phyloP scores from a whole-genome alignment of 2,888 invertebrate species.

The Erannis defoliaria region DNA sequence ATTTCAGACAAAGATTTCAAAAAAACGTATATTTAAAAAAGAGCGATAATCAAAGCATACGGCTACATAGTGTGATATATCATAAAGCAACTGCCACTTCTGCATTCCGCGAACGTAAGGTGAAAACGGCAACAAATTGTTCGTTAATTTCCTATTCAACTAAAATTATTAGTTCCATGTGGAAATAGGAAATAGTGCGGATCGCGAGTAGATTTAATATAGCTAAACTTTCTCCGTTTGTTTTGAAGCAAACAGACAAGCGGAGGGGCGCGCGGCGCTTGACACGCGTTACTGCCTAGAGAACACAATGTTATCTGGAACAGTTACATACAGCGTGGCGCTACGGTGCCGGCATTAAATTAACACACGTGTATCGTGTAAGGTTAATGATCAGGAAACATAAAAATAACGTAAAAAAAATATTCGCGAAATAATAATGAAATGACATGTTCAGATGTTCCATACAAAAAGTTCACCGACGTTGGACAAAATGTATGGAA shows the following conservation, averaged over 20 bases:
- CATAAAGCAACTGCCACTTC: constrained; percentile 32
- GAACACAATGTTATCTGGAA: background rate
- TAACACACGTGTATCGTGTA: too few species aligned
- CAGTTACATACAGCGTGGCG: background rate
- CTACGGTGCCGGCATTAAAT: too few species aligned
- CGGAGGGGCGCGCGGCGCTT: constrained; percentile 52
- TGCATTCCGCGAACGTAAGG: constrained; percentile 31
- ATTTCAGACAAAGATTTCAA: too few species aligned
- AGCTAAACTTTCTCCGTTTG: constrained; percentile 79
- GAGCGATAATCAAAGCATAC: background rate
- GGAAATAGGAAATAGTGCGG: constrained; percentile 74
- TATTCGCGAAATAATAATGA: too few species aligned
- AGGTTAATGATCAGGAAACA: too few species aligned
- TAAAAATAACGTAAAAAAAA: too few species aligned
- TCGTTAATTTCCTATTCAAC: constrained; percentile 53
- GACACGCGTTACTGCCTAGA: constrained; percentile 45
- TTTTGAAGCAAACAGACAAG: constrained; percentile 66
- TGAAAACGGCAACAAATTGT: constrained; percentile 35
- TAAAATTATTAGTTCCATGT: constrained; percentile 56
- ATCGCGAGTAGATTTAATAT: constrained; percentile 68
- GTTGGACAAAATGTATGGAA: too few species aligned
- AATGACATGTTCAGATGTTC: too few species aligned
- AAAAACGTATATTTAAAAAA: background rate
- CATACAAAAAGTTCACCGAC: too few species aligned
- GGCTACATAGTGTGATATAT: constrained; percentile 12